Conservation (phyloP, 2,113 vertebrate species). For the Tragelaphus scriptus region DNA sequence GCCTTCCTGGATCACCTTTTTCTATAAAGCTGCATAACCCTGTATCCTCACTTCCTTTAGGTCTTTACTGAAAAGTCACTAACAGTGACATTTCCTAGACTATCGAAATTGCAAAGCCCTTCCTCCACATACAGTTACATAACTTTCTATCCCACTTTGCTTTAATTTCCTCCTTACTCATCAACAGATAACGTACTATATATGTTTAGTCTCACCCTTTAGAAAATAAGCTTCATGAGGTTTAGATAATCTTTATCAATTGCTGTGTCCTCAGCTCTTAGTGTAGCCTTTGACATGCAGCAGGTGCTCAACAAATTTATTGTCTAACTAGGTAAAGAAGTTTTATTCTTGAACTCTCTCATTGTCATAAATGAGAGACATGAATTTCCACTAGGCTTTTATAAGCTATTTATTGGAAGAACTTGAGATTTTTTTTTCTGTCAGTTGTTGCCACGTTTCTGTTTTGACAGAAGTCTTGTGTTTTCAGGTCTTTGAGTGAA, state of each 20-base stretch:
- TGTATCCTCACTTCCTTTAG: not conserved
- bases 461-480: not conserved
- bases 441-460: not conserved
- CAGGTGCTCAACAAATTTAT: not conserved
- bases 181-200: not conserved
- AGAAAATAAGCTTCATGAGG: not conserved
- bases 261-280: not conserved
- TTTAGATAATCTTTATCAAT: not conserved
- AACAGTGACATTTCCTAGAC: not conserved
- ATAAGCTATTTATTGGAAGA: not conserved
- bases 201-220: not conserved
- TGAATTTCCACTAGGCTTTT: conserved; percentile 29
- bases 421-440: not conserved
- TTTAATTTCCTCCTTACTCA: not conserved
- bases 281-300: not conserved
- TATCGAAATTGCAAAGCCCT: not conserved
- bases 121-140: not conserved
- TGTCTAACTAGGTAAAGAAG: not conserved
- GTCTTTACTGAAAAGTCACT: not conserved
- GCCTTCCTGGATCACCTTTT: not conserved
- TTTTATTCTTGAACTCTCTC: not conserved
- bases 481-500: conserved; percentile 20
- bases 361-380: not conserved
- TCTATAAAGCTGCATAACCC: not conserved
- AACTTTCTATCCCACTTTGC: not conserved